These are phyloP conservation scores for Varanus salvator DNA, from an alignment of 2,113 vertebrate species.

Conservation along the genomic window DNA sequence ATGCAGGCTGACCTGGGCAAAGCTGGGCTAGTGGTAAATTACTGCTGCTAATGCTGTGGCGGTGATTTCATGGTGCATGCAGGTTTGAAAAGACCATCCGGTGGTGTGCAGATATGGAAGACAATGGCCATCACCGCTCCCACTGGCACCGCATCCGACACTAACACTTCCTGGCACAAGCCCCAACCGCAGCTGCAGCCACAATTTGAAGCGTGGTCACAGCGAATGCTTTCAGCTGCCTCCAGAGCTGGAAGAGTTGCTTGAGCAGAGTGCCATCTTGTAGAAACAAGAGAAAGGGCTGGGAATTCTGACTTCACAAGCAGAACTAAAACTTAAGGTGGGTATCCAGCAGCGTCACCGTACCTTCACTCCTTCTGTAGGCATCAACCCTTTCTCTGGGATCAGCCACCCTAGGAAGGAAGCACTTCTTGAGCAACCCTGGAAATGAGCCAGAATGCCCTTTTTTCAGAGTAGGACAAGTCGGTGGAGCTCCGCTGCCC, in stretches of 20 bases:
- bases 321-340: background rate
- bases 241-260: background rate
- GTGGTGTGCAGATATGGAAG: background rate
- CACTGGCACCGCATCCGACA: no score
- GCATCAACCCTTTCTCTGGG: no score
- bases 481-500: no score
- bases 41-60: background rate
- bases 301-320: background rate
- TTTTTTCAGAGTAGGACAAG: no score
- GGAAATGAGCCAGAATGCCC: no score
- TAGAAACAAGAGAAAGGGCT: background rate
- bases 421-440: no score
- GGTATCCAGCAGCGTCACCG: no score
- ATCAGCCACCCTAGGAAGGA: no score
- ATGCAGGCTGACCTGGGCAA: background rate
- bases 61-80: background rate
- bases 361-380: no score
- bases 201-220: background rate
- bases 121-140: background rate
- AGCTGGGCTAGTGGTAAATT: background rate
- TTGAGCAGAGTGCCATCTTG: background rate
- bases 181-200: background rate
- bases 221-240: background rate
- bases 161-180: background rate
- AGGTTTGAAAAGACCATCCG: background rate